Base-by-base conservation (phyloP, 92 coral and sea anemone genomes). In the Phymanthus crucifer region DNA sequence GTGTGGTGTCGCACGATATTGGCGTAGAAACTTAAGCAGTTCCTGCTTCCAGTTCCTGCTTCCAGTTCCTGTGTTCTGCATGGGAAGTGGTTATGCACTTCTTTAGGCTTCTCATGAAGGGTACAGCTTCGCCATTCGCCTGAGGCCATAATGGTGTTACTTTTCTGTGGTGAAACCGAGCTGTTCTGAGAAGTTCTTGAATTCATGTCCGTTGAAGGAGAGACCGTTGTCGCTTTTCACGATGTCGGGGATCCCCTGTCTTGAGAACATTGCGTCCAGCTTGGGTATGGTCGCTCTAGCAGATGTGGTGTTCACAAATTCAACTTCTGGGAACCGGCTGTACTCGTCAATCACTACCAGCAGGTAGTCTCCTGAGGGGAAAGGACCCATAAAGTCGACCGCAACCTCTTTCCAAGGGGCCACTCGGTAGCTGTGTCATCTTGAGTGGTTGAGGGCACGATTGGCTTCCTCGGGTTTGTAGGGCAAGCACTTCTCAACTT, bases 1-100 rank as follows among this genome's bases (percentile, higher is more conserved):
- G 75, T 88, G 88, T 9, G 85, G 85, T 45, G 79, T 83, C 16
- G 91, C 91, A 66, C 85, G 84, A 19, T 74, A 68, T 71, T 78
- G 85, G 40, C 79, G 74, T 31, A 77, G 83, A 21, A 84, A 84
- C 47, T 35, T 36, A 24, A 68, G 72, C 74, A 84, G 47, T 78
- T 78, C 73, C 45, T 78, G 75, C 40, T 84, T 84, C 88, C 79
- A 78, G 78, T 84, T 84, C 48, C 72, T 78, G 35, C 40, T 84
- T 84, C 88, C 79, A 78, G 78, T 84, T 84, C 48, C 72, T 78
- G 35, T 69, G 72, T 61, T 78, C 87, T 18, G 72, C 27, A 67
- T 80, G 70, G 10, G 80, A 80, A 36, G 84, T 67, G 37, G 58
- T 72, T 26, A 84, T 56, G 32, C 80, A 71, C 38, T 84, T 84